These are phyloP conservation scores for Ctena decussata DNA, from an alignment of 2,888 invertebrate genomes.

Conservation along the genomic window DNA sequence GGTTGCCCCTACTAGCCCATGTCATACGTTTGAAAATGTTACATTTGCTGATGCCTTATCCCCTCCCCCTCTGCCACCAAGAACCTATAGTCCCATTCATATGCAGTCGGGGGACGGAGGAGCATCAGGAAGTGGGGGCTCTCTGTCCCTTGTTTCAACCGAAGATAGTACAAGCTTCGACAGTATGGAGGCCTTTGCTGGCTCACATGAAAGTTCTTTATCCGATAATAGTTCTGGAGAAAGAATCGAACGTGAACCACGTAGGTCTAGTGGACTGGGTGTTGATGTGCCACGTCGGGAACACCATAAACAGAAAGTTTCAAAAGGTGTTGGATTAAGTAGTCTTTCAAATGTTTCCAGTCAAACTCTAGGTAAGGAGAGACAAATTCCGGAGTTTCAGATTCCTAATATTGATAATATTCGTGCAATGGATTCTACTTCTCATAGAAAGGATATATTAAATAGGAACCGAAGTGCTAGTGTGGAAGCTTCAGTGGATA, in stretches of 20 bases:
- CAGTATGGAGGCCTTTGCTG: constrained; percentile 81
- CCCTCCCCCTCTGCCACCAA: constrained; percentile 82
- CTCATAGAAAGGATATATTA: not conserved
- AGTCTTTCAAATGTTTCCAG: constrained; percentile 59
- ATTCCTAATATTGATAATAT: constrained; percentile 6
- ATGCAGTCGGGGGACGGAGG: constrained; percentile 60
- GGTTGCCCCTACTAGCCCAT: constrained; percentile 57
- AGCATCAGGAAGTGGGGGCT: constrained; percentile 62
- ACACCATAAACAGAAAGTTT: constrained; percentile 60
- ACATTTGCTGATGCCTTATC: constrained; percentile 49
- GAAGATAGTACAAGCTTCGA: constrained; percentile 78
- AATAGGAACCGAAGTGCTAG: constrained; percentile 47
- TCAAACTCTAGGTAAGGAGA: not conserved
- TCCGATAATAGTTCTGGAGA: constrained; percentile 58
- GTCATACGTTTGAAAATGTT: constrained; percentile 52
- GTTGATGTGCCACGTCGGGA: constrained; percentile 60
- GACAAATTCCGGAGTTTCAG: not conserved
- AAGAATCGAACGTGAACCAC: constrained; percentile 19
- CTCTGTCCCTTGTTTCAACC: constrained; percentile 54
- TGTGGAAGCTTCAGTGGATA: constrained; percentile 61
- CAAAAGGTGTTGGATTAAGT: constrained; percentile 42
- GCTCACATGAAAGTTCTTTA: constrained; percentile 75
- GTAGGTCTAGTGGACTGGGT: constrained; percentile 42
- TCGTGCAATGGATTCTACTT: not conserved
- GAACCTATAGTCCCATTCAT: constrained; percentile 82